These are phyloP conservation scores for Masticophis lateralis DNA, from an alignment of 2,797 vertebrate genomes.

Conservation along the genomic window DNA sequence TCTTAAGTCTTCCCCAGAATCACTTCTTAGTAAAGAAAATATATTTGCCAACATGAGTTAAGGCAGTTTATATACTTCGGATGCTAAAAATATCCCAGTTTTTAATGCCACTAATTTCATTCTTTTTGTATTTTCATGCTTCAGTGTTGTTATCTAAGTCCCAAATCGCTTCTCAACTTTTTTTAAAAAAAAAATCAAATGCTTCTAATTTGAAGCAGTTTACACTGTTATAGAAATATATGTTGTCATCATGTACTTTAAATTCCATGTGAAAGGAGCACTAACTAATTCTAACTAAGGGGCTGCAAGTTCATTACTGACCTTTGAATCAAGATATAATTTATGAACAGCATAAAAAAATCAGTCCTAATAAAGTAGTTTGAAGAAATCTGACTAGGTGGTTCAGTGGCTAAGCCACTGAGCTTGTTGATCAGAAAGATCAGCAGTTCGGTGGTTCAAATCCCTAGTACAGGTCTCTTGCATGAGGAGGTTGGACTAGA, in stretches of 20 bases:
- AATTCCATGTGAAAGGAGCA: not conserved
- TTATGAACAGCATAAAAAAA: not conserved
- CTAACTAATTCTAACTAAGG: not conserved
- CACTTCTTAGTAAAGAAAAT: conserved; percentile 1
- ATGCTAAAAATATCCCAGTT: conserved; percentile 17
- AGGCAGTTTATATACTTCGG: conserved; percentile 14
- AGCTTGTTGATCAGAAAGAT: no score
- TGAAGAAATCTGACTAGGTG: not conserved
- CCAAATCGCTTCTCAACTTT: not conserved
- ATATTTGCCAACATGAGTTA: not conserved
- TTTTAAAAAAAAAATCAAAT: not conserved
- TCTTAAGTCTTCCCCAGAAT: conserved; percentile 9
- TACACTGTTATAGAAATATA: not conserved
- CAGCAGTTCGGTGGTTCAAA: no score
- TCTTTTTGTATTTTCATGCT: not conserved
- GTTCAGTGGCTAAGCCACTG: no score
- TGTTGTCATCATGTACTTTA: not conserved
- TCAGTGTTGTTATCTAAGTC: not conserved
- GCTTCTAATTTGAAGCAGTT: not conserved
- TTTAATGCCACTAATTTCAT: not conserved
- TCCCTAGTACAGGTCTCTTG: no score
- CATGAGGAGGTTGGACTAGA: no score
- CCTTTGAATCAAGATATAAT: not conserved
- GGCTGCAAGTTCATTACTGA: not conserved
- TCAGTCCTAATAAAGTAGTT: not conserved